phyloP scores from a whole-genome alignment of 2,113 vertebrate genomes.

The Oryzias woworae region DNA sequence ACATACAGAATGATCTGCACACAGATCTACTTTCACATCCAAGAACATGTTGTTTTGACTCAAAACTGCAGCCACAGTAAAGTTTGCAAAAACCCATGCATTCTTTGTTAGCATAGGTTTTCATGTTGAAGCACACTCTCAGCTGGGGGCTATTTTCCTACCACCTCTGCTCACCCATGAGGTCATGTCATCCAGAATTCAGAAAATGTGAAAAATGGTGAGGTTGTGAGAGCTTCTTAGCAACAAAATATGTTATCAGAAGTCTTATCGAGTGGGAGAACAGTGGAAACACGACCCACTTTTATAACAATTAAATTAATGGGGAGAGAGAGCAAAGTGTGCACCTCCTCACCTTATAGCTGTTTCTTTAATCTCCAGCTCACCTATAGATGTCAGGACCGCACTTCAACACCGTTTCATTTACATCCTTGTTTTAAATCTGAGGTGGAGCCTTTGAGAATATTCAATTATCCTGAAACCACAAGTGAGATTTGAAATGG shows the following conservation, averaged over 20 bases:
- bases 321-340: neutral
- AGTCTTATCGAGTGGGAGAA: conserved; percentile 36
- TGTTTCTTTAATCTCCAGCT: conserved; percentile 25
- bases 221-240: conserved; percentile 64
- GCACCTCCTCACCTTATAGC: conserved; percentile 32
- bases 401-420: conserved; percentile 28
- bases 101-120: conserved; percentile 72
- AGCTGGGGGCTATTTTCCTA: conserved; percentile 67
- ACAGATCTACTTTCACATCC: conserved; percentile 1
- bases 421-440: conserved; percentile 15
- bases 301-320: conserved; percentile 35
- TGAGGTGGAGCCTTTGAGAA: neutral
- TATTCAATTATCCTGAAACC: neutral
- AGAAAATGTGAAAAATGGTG: conserved; percentile 69
- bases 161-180: conserved; percentile 67
- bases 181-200: conserved; percentile 70
- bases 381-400: conserved; percentile 26
- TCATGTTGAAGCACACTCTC: conserved; percentile 72
- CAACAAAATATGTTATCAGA: conserved; percentile 64
- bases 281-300: conserved; percentile 41
- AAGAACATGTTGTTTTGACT: conserved; percentile 61
- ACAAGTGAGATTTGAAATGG: neutral
- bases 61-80: conserved; percentile 55
- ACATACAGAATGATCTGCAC: conserved; percentile 12
- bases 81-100: conserved; percentile 64